Base-by-base conservation (phyloP, 1,140 invertebrate genomes). In the Scylla paramamosain region DNA sequence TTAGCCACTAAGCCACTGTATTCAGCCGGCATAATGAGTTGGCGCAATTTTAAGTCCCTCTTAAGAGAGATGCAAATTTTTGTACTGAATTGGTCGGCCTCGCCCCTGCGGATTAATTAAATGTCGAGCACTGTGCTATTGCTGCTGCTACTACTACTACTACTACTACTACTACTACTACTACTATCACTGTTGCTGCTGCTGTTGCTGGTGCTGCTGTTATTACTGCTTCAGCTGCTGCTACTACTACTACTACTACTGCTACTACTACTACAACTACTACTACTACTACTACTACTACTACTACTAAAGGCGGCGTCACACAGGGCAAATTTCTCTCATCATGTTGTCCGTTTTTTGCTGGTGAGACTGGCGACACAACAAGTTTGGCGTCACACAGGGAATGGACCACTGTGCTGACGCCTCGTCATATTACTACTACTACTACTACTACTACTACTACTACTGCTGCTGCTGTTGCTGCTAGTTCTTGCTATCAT, bases 91-190 rank as follows among this genome's bases (percentile, higher is more conserved):
- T n/a, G n/a, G n/a, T n/a, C n/a, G n/a, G n/a, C n/a, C n/a, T n/a
- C n/a, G n/a, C n/a, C n/a, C n/a, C n/a, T n/a, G n/a, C n/a, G n/a
- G n/a, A n/a, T n/a, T n/a, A n/a, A n/a, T n/a, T n/a, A n/a, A n/a
- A n/a, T n/a, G 67, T 77, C n/a, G 67, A n/a, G n/a, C n/a, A 77
- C 67, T 77, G 67, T 77, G 67, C 67, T 77, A 77, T n/a, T 77
- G 67, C 67, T 77, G 67, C 67, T 77, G 67, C 67, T 77, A n/a
- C 67, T 77, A n/a, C 67, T 77, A n/a, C 67, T 77, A n/a, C 67
- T 77, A n/a, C 67, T 77, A n/a, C n/a, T 77, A n/a, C 67, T 77
- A n/a, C 67, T 77, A n/a, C 67, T 77, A n/a, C 67, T 77, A n/a
- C 67, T 77, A n/a, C n/a, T 77, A n/a, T n/a, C n/a, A n/a, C 67